phyloP scores from a whole-genome alignment of 2,113 vertebrate genomes.

The Cariama cristata region DNA sequence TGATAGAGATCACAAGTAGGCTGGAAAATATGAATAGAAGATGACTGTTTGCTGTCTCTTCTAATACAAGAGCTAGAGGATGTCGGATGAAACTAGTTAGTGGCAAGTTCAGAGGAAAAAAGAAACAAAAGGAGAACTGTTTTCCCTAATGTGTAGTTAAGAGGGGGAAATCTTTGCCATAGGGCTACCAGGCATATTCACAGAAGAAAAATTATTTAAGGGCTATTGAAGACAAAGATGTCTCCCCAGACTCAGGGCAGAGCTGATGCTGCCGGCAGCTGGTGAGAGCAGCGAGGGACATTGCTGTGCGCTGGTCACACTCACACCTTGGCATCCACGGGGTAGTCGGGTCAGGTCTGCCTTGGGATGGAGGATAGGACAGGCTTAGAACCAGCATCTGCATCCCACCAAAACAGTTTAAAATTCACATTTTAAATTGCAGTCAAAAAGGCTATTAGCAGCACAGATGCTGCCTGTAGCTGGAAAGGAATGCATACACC shows the following conservation, averaged over 20 bases:
- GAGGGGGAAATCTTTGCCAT: not conserved
- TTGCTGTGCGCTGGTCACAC: not conserved
- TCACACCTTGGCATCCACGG: fast-evolving
- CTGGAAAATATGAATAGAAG: conserved; percentile 48
- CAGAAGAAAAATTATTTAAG: not conserved
- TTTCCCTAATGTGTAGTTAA: not conserved
- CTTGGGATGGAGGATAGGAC: not conserved
- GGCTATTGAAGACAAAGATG: not conserved
- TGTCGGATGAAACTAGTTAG: conserved; percentile 40
- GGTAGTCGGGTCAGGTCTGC: not conserved
- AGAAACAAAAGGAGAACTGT: not conserved
- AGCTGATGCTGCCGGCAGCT: fast-evolving
- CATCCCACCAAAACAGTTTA: not conserved
- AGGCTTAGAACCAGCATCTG: fast-evolving
- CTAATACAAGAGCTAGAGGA: not conserved
- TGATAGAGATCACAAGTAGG: not conserved
- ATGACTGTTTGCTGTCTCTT: not conserved
- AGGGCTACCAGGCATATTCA: not conserved
- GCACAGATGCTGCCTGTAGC: not conserved
- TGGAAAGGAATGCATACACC: not conserved
- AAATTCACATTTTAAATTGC: not conserved
- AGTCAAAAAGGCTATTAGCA: not conserved
- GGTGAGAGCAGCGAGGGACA: fast-evolving
- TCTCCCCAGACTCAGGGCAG: not conserved
- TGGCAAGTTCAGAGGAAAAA: not conserved